Conservation (phyloP, 1,140 invertebrate species). For the Thalassaphorura encarpata region DNA sequence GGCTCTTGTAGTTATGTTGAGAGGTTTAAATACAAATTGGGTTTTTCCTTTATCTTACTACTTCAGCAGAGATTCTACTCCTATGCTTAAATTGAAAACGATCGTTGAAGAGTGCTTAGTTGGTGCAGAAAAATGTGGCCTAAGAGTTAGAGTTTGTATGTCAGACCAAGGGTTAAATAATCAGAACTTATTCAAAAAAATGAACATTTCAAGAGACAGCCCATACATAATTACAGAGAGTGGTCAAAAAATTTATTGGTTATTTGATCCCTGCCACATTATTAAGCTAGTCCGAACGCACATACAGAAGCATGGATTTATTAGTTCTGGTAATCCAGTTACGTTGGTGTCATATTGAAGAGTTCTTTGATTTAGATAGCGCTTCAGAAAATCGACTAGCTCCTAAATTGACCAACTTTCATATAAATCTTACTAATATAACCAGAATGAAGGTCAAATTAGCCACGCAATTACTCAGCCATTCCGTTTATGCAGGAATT, state of each 20-base stretch:
- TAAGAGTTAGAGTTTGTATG: constrained; percentile 4
- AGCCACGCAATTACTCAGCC: constrained; percentile 16
- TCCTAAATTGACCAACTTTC: constrained; percentile 10
- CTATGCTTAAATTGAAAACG: neutral
- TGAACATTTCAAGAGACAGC: neutral
- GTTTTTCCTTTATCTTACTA: constrained; percentile 4
- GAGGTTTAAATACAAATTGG: constrained; percentile 2
- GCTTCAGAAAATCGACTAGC: neutral
- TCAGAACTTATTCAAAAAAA: neutral
- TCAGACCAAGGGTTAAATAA: constrained; percentile 4
- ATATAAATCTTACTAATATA: constrained; percentile 9
- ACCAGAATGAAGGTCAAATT: constrained; percentile 12
- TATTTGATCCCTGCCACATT: constrained; percentile 4
- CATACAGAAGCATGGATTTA: neutral
- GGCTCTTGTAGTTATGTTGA: constrained; percentile 8
- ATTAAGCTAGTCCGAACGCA: constrained; percentile 8
- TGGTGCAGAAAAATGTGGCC: neutral
- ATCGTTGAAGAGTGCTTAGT: neutral
- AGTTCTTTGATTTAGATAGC: neutral
- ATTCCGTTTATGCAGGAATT: constrained; percentile 14
- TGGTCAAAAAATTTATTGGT: neutral
- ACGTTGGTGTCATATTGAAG: neutral
- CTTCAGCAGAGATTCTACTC: constrained; percentile 1
- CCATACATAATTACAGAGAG: neutral
- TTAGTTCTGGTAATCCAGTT: neutral